Base-by-base conservation (phyloP, 35 echinoderm and acorn worm genomes). In the Stichopus chloronotus region DNA sequence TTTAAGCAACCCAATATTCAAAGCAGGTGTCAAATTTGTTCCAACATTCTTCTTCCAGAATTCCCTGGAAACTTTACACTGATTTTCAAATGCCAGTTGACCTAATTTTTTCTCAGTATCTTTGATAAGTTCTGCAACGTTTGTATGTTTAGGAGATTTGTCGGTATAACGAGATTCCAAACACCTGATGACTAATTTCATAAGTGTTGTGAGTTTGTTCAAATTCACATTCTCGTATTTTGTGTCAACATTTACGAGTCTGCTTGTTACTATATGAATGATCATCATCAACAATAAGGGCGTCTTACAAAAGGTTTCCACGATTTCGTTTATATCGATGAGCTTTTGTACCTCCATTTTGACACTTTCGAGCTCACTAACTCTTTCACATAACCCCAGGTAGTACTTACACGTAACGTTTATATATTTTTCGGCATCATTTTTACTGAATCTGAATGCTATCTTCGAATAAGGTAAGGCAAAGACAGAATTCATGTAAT, bases 281-380 rank as follows among this genome's bases (percentile, higher is more conserved):
- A 87, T 87, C 84, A 87, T 87, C n/a, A 87, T 87, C 22, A 87
- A 59, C 6, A 87, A 57, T 17, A 87, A 55, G 1, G 82, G 84
- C 12, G 54, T 87, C 57, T 13, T 65, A 4, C 23, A n/a, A 65
- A 59, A 59, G 17, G 13, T n/a, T 57, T 14, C 12, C 6, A 87
- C 12, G 8, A 87, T 87, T 23, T 87, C 84, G 13, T 87, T 87
- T 6, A 23, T 16, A 4, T 16, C 1, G 57, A 59, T 54, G 8
- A 57, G 13, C 6, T 25, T 11, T 12, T 54, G 9, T 11, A 82
- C 52, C 13, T 82, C 5, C 13, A 7, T 53, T 54, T 54, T 19
- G 17, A 82, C 5, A 53, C 14, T 19, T 55, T 82, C 52, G 55
- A 78, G 8, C 7, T 7, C 7, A 9, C 4, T 17, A 9, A 25